These are phyloP conservation scores for Marmota flaviventris DNA, from an alignment of 2,113 vertebrate genomes.

Conservation along the genomic window DNA sequence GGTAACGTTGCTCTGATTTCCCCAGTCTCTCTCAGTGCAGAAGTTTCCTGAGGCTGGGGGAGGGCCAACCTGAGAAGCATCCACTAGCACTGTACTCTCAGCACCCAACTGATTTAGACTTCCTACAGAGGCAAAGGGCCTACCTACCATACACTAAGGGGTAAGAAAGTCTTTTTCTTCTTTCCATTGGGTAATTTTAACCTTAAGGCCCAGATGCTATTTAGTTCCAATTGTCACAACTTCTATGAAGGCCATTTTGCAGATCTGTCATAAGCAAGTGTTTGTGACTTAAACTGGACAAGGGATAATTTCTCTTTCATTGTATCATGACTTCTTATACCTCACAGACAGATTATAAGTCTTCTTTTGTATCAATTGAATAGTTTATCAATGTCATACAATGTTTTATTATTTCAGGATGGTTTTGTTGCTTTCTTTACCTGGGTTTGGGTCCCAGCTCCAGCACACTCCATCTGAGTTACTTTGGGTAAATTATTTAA, in stretches of 20 bases:
- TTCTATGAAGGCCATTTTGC: background rate
- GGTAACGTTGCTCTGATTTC: background rate
- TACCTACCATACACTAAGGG: background rate
- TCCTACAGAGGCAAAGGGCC: background rate
- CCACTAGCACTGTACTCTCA: background rate
- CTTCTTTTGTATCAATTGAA: slow-evolving; percentile 8
- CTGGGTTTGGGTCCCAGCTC: background rate
- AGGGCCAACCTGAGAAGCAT: background rate
- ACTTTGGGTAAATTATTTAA: slow-evolving; percentile 30
- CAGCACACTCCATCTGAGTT: background rate
- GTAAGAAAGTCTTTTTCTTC: background rate
- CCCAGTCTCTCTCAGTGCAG: background rate
- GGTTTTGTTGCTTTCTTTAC: background rate
- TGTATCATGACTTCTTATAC: background rate
- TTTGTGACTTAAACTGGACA: background rate
- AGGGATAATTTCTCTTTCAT: background rate
- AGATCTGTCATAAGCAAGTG: background rate
- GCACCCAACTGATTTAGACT: background rate
- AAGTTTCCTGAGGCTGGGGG: background rate
- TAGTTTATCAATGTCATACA: slow-evolving; percentile 27
- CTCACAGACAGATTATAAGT: background rate
- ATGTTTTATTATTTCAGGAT: background rate
- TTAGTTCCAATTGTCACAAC: background rate
- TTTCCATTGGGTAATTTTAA: slow-evolving; percentile 16
- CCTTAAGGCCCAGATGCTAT: background rate